A percentile compares a stretch with the other conserved stretches of the same genome.
These are phyloP conservation scores for Spinibarbus caldwelli DNA, from an alignment of 2,797 vertebrate species.

Conservation along the genomic window DNA sequence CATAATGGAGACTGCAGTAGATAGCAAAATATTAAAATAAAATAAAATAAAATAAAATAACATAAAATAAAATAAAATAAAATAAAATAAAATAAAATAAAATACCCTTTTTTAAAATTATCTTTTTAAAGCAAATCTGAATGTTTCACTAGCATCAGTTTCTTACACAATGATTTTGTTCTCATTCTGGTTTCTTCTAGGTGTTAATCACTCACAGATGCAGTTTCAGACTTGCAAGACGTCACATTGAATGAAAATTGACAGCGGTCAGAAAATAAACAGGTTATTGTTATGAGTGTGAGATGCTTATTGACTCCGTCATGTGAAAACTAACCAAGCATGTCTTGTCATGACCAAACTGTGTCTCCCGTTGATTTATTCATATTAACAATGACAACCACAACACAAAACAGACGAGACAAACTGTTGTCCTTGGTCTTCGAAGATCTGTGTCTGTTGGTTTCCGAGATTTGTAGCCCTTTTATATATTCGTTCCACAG, in stretches of 20 bases:
- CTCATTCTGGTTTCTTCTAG: not conserved
- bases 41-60: not conserved
- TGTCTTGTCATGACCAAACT: conserved; percentile 38
- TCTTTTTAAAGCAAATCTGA: not conserved
- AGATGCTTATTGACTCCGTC: conserved; percentile 23
- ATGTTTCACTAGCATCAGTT: not conserved
- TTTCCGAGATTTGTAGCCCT: not conserved
- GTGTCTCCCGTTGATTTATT: conserved; percentile 19
- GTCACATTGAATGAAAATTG: conserved; percentile 22
- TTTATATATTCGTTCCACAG: not conserved
- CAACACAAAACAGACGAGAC: not conserved
- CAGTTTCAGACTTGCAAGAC: conserved; percentile 50
- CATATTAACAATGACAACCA: conserved; percentile 18
- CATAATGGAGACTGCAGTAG: not conserved
- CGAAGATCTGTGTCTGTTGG: not conserved
- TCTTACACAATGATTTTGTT: not conserved
- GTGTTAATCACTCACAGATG: conserved; percentile 18
- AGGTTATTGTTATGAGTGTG: conserved; percentile 21
- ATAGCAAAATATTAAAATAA: not conserved
- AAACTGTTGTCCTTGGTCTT: not conserved
- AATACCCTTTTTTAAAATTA: no score
- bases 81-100: no score
- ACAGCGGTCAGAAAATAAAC: conserved; percentile 18
- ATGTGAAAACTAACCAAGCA: conserved; percentile 27
- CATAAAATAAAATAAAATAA: no score